Base-by-base conservation (phyloP, 1,140 invertebrate genomes). In the Saxidomus purpurata region DNA sequence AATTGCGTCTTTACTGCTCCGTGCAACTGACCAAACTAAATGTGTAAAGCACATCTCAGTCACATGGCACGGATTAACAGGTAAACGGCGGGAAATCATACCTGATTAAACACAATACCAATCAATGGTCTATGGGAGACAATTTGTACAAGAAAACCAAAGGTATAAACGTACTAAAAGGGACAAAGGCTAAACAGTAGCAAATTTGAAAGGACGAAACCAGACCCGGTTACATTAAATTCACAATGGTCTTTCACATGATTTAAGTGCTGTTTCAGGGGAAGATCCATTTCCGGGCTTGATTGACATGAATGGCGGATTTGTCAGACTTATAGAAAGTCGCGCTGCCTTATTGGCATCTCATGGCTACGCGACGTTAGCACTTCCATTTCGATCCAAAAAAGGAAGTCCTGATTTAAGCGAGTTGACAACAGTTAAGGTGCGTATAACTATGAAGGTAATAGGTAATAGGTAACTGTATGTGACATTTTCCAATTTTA, bases 281-380 rank as follows among this genome's bases (percentile, higher is more conserved):
- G 31, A 69, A 19, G 82, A 67, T 0, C 82, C 82, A 0, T 85
- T 85, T 49, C 82, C 82, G 11, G 82, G n/a, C 15, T 13, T 85
- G n/a, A 85, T 74, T 28, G 82, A 85, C 43, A 85, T 74, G 63
- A 71, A 34, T 55, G 82, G 82, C 2, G 82, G 82, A 28, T 19
- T 87, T 19, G 69, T 87, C 22, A 61, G 34, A 63, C 19, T 63
- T 15, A 63, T 77, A 61, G 84, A 87, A 36, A 79, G 49, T 36
- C 31, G 74, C 17, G 84, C 74, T 8, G 40, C 74, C 9, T 36
- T 87, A 1, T 25, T 77, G 25, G 74, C 69, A n/a, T 79, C 84
- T 0, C 74, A 87, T 87, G 84, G 69, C 28, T 87, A 77, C 55
- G 74, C 49, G 13, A 79, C 84, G 15, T 34, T 85, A 19, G 43